Evolutionary conservation across 2,797 vertebrate species (phyloP), one percentile per base, ranked within the genome.

Genomic region (Chelidonichthys spinosus): DNA sequence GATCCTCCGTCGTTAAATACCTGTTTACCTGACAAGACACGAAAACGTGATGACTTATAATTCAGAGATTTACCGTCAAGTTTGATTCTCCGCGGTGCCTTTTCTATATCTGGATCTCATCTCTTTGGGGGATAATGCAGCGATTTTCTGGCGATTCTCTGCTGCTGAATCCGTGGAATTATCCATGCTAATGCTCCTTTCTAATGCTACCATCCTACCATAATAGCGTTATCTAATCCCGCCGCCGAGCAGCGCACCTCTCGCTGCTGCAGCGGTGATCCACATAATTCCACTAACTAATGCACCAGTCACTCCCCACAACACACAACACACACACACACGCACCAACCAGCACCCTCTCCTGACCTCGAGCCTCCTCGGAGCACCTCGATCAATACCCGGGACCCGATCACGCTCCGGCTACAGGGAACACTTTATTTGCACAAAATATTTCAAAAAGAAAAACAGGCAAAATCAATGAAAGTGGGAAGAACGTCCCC

Each of bases 181-280:
- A 95, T 94, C 94, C 93, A 85, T 87, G 89, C 91, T 94, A 94
- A 95, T 95, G 91, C 93, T 85, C 81, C 91, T 88, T 91, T 93
- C 89, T 93, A 91, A 94, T 90, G 92, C 92, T 90, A 87, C 92
- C 90, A 93, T 95, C 93, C 87, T 53, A 68, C 85, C 79, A 94
- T 94, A 94, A 95, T 95, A 90, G 89, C 92, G 86, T 93, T 88
- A 93, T 91, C 94, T 94, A 95, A 95, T 94, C 93, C 95, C 67
- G 81, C 83, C 77, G 83, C 84, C 93, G 90, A 89, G 86, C 86
- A 39, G 83, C 85, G 81, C 92, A 94, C 93, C 91, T 90, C 89
- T 87, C 81, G 86, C 90, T 83, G 83, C 87, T 89, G 87, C 90
- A 71, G 71, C 78, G 81, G 78, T 91, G 91, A 94, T 92, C 87